These are phyloP conservation scores for Copsychus sechellarum DNA, from an alignment of 2,113 vertebrate genomes.

Conservation along the genomic window DNA sequence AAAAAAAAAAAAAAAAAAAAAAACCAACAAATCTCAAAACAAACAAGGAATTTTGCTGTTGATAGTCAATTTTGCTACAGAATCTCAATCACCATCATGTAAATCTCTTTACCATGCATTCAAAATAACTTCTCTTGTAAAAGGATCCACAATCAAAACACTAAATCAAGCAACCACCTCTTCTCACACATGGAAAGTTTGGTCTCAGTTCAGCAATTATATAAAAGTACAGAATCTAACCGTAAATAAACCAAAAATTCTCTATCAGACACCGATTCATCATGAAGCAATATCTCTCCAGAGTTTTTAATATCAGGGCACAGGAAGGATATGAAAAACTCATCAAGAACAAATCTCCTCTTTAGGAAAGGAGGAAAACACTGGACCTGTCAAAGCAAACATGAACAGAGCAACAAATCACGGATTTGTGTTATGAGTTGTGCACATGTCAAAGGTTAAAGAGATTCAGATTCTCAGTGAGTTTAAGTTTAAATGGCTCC, in stretches of 20 bases:
- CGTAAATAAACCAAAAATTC: neutral
- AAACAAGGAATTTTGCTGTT: neutral
- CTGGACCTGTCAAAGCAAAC: neutral
- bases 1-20: neutral
- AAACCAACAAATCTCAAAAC: neutral
- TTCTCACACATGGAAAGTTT: neutral
- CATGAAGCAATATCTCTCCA: neutral
- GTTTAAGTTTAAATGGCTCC: neutral
- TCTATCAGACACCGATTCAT: neutral
- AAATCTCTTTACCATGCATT: neutral
- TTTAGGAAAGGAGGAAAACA: neutral
- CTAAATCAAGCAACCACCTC: slow-evolving; percentile 4
- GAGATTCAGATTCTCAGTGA: neutral
- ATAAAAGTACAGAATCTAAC: neutral
- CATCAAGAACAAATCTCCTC: neutral
- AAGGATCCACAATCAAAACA: neutral
- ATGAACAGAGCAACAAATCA: neutral
- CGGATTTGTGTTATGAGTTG: neutral
- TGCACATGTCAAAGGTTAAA: neutral
- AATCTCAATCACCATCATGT: neutral
- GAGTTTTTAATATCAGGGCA: neutral
- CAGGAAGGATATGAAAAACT: neutral
- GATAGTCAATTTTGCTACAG: neutral
- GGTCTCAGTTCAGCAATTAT: neutral
- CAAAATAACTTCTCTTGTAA: neutral